These are phyloP conservation scores for Melopsittacus undulatus DNA, from an alignment of 2,797 vertebrate species.

Conservation along the genomic window DNA sequence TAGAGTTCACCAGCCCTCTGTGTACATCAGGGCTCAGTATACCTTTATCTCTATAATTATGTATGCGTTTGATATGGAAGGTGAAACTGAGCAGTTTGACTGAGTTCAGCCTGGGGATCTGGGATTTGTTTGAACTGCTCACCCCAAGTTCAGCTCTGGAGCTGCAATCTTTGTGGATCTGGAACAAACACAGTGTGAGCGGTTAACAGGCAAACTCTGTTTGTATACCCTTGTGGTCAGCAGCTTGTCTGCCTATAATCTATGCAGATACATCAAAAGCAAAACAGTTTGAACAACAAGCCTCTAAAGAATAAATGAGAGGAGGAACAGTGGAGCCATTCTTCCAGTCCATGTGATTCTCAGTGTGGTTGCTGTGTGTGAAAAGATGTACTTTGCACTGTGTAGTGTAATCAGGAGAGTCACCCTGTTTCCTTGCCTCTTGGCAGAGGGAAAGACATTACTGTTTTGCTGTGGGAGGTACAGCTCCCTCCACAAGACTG, in stretches of 20 bases:
- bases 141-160: background rate
- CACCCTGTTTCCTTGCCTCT: background rate
- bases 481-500: background rate
- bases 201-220: background rate
- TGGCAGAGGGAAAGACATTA: background rate
- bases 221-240: background rate
- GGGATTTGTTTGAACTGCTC: conserved; percentile 23
- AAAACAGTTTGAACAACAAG: background rate
- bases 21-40: background rate
- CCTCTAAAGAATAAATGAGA: background rate
- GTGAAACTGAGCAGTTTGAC: background rate
- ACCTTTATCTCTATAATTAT: background rate
- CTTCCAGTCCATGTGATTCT: background rate
- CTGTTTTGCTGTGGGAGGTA: background rate
- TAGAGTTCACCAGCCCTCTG: background rate
- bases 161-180: background rate
- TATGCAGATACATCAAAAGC: conserved; percentile 1
- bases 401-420: background rate
- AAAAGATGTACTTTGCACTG: background rate
- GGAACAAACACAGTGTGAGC: background rate
- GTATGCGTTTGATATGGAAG: background rate
- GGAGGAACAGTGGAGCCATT: background rate
- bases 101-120: background rate
- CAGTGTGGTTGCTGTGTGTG: background rate
- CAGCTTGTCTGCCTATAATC: background rate